Evolutionary conservation across 2,797 vertebrate species (phyloP).

Genomic region (Lacerta viridis): DNA sequence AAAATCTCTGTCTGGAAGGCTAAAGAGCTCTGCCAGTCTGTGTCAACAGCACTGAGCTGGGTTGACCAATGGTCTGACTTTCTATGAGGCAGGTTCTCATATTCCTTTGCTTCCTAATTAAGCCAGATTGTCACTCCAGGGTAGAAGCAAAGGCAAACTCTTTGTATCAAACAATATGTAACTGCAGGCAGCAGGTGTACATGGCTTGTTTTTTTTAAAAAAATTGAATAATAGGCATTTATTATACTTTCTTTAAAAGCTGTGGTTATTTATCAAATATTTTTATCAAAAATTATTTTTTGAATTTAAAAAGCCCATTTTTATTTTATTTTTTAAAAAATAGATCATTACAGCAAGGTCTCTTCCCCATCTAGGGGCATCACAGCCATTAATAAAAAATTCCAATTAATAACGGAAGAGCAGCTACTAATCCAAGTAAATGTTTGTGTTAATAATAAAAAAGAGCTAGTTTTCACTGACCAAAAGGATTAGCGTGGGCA

Average conservation of each 20-base stretch:
- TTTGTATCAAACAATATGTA: conserved; percentile 32
- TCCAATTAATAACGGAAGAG: conserved; percentile 38
- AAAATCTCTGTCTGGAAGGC: no score
- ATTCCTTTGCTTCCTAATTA: conserved; percentile 6
- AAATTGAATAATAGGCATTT: neutral
- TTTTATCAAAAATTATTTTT: neutral
- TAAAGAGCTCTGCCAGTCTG: no score
- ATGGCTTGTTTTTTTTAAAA: neutral
- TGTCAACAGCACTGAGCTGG: no score
- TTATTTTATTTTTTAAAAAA: neutral
- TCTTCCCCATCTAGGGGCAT: neutral
- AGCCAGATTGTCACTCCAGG: neutral
- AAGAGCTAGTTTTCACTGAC: conserved; percentile 6
- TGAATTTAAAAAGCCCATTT: neutral
- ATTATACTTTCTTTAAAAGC: neutral
- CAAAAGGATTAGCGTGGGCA: conserved; percentile 25
- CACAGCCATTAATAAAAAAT: neutral
- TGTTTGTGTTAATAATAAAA: conserved; percentile 45
- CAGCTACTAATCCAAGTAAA: conserved; percentile 28
- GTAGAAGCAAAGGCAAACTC: neutral
- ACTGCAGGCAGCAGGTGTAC: neutral
- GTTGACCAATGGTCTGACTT: no score
- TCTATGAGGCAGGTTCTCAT: no score
- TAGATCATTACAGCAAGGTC: neutral
- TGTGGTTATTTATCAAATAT: neutral